Evolutionary conservation across 2,888 invertebrate genomes (phyloP).

Genomic region (Leucania comma): DNA sequence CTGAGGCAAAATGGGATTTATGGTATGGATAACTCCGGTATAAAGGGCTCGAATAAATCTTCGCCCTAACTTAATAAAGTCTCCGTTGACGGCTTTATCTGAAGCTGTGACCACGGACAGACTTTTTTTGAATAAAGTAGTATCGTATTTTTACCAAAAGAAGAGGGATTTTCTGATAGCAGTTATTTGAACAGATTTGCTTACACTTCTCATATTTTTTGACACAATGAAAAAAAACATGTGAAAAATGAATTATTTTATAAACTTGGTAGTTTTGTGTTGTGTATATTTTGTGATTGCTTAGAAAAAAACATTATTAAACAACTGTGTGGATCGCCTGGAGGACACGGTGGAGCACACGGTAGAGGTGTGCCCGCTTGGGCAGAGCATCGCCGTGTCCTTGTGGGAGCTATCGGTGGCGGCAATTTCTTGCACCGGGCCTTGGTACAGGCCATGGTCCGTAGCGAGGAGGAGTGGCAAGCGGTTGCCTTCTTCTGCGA

Average conservation of each 20-base stretch:
- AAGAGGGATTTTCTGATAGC: constrained; percentile 47
- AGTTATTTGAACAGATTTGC: constrained; percentile 44
- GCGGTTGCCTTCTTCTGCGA: no score
- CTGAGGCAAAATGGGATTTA: constrained; percentile 84
- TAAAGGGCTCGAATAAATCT: constrained; percentile 87
- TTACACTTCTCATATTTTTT: constrained; percentile 31
- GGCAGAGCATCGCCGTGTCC: no score
- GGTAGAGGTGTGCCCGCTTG: no score
- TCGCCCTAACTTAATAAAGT: constrained; percentile 86
- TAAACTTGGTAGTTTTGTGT: constrained; percentile 10
- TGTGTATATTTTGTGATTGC: neutral
- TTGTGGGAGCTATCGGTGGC: no score
- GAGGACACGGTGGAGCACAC: no score
- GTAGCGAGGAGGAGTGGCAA: no score
- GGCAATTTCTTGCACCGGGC: no score
- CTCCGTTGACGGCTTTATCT: constrained; percentile 85
- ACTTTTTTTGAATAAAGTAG: constrained; percentile 78
- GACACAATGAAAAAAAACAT: constrained; percentile 10
- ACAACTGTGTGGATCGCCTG: no score
- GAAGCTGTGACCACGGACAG: constrained; percentile 76
- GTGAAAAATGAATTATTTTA: no score
- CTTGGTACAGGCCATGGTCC: no score
- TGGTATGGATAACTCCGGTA: constrained; percentile 83
- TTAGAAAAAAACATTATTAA: neutral
- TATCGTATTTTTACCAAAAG: constrained; percentile 66